These are phyloP conservation scores for Okapia johnstoni DNA, from an alignment of 2,113 vertebrate species.

Conservation along the genomic window DNA sequence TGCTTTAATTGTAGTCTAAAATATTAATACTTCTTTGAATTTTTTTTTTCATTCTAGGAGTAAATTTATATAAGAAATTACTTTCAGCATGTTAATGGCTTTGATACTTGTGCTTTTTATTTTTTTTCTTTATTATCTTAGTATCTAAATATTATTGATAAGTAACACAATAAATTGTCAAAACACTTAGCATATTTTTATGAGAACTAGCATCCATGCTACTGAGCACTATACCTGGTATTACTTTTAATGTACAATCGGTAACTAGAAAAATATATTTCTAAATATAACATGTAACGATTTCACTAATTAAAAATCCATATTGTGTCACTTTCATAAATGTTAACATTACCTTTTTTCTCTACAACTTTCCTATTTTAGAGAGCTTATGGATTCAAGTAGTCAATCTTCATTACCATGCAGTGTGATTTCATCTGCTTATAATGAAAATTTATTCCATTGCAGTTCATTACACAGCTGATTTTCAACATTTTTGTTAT, in stretches of 20 bases:
- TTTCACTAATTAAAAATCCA: background rate
- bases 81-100: background rate
- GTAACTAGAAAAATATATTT: background rate
- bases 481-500: conserved; percentile 1
- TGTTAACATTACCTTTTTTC: background rate
- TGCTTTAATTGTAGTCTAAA: background rate
- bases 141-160: background rate
- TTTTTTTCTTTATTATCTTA: background rate
- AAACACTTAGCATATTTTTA: background rate
- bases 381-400: background rate
- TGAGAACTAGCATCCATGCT: background rate
- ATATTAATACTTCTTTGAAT: background rate
- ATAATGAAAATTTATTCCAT: background rate
- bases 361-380: background rate
- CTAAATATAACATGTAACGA: background rate
- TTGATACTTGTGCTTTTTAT: background rate
- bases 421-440: background rate
- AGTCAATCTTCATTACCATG: background rate
- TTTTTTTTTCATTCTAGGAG: background rate
- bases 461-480: conserved; percentile 5
- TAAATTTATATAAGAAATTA: background rate
- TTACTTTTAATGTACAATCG: background rate
- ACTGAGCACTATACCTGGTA: background rate
- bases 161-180: background rate
- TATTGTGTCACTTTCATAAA: background rate